phyloP scores from a whole-genome alignment of 2,113 vertebrate genomes.

The Otolemur garnettii region DNA sequence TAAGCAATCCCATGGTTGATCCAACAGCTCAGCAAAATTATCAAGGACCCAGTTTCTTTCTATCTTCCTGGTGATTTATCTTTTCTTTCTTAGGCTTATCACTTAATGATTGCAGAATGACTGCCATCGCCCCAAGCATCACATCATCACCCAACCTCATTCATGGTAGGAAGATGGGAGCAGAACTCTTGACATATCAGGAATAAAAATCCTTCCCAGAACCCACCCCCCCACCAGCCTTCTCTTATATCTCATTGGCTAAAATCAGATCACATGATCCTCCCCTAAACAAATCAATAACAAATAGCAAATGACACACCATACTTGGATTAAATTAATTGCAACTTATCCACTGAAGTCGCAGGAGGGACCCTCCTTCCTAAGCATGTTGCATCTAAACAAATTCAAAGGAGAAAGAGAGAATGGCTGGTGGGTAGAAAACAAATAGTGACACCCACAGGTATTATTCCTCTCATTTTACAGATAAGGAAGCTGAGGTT shows the following conservation, averaged over 20 bases:
- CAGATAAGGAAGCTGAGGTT: background rate
- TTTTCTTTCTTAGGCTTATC: background rate
- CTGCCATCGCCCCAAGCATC: background rate
- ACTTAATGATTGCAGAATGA: background rate
- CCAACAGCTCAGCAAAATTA: background rate
- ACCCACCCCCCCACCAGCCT: background rate
- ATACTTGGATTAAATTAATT: background rate
- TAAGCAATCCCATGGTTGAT: background rate
- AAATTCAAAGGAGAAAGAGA: background rate
- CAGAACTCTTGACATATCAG: background rate
- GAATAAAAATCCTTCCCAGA: conserved; percentile 16
- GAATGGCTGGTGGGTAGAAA: background rate
- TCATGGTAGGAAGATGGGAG: background rate
- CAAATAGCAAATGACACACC: background rate
- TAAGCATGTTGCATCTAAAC: background rate
- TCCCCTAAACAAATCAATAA: background rate
- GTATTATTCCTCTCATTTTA: background rate
- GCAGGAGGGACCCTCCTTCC: background rate
- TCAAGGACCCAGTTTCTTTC: background rate
- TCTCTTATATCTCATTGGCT: background rate
- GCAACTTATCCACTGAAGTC: background rate
- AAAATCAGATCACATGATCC: background rate
- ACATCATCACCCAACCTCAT: background rate
- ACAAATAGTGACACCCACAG: background rate
- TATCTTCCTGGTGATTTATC: background rate